Conservation (phyloP, 2,888 invertebrate species). For the Melolontha melolontha region DNA sequence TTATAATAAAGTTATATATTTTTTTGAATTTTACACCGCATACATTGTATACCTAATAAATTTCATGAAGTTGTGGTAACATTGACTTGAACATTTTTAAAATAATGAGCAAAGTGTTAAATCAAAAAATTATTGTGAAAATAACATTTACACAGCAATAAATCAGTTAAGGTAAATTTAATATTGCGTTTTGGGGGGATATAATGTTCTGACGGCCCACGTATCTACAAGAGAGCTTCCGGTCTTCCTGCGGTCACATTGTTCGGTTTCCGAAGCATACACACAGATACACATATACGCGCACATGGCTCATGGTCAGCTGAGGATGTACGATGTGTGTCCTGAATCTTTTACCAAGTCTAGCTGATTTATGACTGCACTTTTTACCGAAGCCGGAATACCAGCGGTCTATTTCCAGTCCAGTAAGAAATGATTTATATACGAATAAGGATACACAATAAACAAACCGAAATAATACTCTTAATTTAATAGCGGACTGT, state of each 20-base stretch:
- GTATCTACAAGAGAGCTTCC: conserved; percentile 55
- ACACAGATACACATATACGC: conserved; percentile 38
- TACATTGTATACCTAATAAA: too few relatives aligned
- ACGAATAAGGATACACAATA: conserved; percentile 22
- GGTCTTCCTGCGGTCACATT: conserved; percentile 56
- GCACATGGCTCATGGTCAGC: conserved; percentile 50
- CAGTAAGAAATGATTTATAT: conserved; percentile 40
- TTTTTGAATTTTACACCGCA: too few relatives aligned
- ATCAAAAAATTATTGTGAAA: conserved; percentile 18
- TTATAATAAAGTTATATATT: too few relatives aligned
- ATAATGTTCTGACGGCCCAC: conserved; percentile 39
- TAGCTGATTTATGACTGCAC: conserved; percentile 46
- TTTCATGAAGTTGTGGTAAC: too few relatives aligned
- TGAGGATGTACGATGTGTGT: conserved; percentile 52
- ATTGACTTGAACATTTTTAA: too few relatives aligned
- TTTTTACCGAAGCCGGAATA: conserved; percentile 39
- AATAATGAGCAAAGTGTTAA: background rate
- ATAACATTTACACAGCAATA: conserved; percentile 14
- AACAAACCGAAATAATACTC: conserved; percentile 30
- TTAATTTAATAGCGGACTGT: conserved; percentile 16
- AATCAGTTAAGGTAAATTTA: conserved; percentile 43
- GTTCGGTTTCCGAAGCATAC: conserved; percentile 56
- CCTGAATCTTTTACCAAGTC: conserved; percentile 45
- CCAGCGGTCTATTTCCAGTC: conserved; percentile 20
- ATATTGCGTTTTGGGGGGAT: conserved; percentile 41